These are phyloP conservation scores for Macroramphosus scolopax DNA, from an alignment of 2,797 vertebrate genomes.

Conservation along the genomic window DNA sequence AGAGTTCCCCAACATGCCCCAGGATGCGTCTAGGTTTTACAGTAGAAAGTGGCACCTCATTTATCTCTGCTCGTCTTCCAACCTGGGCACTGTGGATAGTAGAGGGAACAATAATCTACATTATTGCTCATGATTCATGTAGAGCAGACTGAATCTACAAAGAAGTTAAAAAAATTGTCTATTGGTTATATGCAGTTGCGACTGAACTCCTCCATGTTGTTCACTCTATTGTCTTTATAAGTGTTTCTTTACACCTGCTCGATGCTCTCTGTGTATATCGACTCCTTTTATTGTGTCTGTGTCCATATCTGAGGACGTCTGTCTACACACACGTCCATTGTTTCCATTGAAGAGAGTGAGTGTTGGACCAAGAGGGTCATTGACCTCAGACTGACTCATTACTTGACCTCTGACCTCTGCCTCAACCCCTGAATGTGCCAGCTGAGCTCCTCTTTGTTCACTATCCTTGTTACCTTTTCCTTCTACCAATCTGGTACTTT, in stretches of 20 bases:
- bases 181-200: background rate
- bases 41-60: constrained; percentile 36
- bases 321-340: constrained; percentile 18
- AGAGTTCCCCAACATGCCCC: constrained; percentile 15
- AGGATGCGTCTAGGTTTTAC: constrained; percentile 22
- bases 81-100: constrained; percentile 9
- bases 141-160: constrained; percentile 4
- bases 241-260: constrained; percentile 3
- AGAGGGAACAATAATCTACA: constrained; percentile 22
- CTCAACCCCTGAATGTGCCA: constrained; percentile 43
- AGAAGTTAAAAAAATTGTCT: too few relatives aligned
- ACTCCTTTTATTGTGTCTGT: constrained; percentile 5
- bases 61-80: constrained; percentile 36
- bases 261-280: background rate
- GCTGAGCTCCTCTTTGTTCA: constrained; percentile 46
- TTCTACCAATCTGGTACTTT: background rate
- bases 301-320: background rate
- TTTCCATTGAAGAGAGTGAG: constrained; percentile 32
- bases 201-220: background rate
- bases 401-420: constrained; percentile 55
- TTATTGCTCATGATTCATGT: constrained; percentile 23
- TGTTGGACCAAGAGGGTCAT: constrained; percentile 22
- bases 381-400: constrained; percentile 50
- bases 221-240: constrained; percentile 7
- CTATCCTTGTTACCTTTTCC: background rate